Evolutionary conservation across 2,113 vertebrate genomes (phyloP), one percentile per base, ranked within the genome.

Genomic region (Poeciliopsis turrubarensis): DNA sequence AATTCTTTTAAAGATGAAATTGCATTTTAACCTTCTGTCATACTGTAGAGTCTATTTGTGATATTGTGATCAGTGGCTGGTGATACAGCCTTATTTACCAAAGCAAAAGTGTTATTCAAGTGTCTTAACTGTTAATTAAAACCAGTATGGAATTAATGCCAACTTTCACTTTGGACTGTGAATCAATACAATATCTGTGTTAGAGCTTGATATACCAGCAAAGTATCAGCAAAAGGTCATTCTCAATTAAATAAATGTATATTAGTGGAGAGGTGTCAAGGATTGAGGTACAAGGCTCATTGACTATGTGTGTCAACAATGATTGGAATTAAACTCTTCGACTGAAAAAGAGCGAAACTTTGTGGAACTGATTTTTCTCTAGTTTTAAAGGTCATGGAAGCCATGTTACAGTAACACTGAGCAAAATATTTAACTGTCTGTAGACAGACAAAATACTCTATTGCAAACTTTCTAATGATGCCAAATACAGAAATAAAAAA

Each of bases 181-280:
- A 17, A 22, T 54, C 51, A 54, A 54, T 54, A 54, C 51, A n/a
- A 54, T 19, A 31, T 68, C 60, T 60, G 72, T 77, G 66, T 67
- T 60, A 29, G 70, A 54, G 54, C 84, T 83, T 70, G 70, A 73
- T 83, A 64, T 75, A 62, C 51, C 44, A 62, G 66, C 67, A 15
- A 51, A 73, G 32, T 29, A 67, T 70, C 81, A 37, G 75, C 83
- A 79, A 88, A 68, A 78, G 73, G n/a, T 81, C 72, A 70, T 90
- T 80, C 51, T 79, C 86, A 66, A 79, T 90, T 67, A 84, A 63
- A 85, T 73, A 62, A 86, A 90, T 91, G 90, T 82, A 89, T 90
- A 61, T 75, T 68, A 29, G 19, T 9, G 72, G 87, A 90, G 81
- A 88, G 91, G 87, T 81, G 82, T 84, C 65, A 22, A n/a, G 4